Percentiles rank a stretch among this genome's conserved stretches.
Conservation (phyloP, 2,113 vertebrate species). For the Erythrolamprus reginae region DNA sequence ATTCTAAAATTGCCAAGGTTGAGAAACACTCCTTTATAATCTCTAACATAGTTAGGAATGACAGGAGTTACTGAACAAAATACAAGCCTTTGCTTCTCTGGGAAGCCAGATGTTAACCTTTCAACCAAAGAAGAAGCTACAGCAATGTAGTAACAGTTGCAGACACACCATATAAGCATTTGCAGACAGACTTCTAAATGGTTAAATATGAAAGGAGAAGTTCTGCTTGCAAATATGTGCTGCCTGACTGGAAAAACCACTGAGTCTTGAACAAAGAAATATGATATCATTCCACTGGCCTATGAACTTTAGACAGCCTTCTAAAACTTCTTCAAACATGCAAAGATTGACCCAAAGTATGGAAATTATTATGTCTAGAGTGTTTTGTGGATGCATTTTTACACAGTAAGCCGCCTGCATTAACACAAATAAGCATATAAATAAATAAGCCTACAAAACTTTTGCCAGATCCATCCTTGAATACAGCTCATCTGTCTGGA, state of each 20-base stretch:
- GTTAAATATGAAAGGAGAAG: neutral
- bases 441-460: no score
- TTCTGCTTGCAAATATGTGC: neutral
- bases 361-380: constrained; percentile 26
- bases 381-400: constrained; percentile 21
- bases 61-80: neutral
- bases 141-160: neutral
- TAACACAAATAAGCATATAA: neutral
- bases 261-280: constrained; percentile 3
- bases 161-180: neutral
- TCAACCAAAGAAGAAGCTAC: neutral
- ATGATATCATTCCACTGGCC: constrained; percentile 7
- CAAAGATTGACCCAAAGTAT: constrained; percentile 8
- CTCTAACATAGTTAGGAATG: neutral
- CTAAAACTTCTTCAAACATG: constrained; percentile 8
- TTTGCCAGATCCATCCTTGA: no score
- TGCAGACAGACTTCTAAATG: neutral
- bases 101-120: neutral
- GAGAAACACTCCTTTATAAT: neutral
- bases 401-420: neutral
- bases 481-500: no score
- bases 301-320: constrained; percentile 21
- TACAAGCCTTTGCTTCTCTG: neutral
- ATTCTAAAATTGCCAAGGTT: neutral
- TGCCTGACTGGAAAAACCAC: constrained; percentile 22